These are phyloP conservation scores for Myotis lucifugus DNA, from an alignment of 2,113 vertebrate species.

Conservation along the genomic window DNA sequence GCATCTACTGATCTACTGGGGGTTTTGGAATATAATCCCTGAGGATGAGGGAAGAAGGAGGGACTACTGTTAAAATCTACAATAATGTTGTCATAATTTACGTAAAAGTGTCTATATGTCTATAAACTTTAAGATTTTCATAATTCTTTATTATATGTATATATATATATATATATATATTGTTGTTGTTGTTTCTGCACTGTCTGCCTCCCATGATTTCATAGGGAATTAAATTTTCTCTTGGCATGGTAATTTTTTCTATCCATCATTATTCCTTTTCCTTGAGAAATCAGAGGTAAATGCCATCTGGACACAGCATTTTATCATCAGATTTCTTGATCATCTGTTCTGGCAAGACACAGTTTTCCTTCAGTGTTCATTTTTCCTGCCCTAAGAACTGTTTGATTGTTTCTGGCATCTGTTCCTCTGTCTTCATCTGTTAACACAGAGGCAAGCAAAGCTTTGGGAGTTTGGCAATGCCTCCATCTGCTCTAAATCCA, in stretches of 20 bases:
- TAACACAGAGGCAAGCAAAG: conserved; percentile 41
- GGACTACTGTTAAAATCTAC: background rate
- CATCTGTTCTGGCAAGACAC: conserved; percentile 55
- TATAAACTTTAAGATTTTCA: background rate
- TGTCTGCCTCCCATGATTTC: background rate
- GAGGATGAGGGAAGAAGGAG: background rate
- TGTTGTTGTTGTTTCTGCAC: background rate
- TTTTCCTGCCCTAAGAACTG: conserved; percentile 19
- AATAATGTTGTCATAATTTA: background rate
- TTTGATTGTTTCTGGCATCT: conserved; percentile 53
- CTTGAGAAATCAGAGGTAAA: conserved; percentile 40
- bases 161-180: too few species aligned
- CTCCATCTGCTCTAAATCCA: conserved; percentile 20
- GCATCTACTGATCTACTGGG: background rate
- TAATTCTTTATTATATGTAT: background rate
- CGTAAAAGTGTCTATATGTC: rapidly evolving
- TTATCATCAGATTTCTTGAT: conserved; percentile 64
- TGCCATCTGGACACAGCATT: conserved; percentile 61
- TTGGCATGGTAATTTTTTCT: background rate
- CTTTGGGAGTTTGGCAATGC: background rate
- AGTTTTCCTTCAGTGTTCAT: conserved; percentile 46
- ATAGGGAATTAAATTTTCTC: background rate
- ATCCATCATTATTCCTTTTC: conserved; percentile 38
- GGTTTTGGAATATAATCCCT: background rate
- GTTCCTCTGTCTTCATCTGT: background rate